Evolutionary conservation across 2,888 invertebrate genomes (phyloP).

Genomic region (Cheilosia variabilis): DNA sequence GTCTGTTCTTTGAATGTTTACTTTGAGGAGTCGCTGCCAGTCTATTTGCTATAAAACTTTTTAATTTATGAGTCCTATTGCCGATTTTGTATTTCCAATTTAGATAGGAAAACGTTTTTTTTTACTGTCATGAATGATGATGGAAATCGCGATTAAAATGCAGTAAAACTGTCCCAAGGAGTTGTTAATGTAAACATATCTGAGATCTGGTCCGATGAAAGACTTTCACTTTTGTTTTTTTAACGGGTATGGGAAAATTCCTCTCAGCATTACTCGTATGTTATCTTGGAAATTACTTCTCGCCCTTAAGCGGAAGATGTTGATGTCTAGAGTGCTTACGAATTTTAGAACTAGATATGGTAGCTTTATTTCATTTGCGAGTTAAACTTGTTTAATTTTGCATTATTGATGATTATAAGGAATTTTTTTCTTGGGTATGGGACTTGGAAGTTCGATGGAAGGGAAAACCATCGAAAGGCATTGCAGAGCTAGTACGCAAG

Average conservation of each 20-base stretch:
- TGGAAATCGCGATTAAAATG: constrained; percentile 65
- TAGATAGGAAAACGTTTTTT: constrained; percentile 20
- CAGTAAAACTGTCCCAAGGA: constrained; percentile 48
- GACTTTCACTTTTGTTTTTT: constrained; percentile 11
- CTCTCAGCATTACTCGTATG: no score
- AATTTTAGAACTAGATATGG: no score
- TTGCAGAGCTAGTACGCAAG: no score
- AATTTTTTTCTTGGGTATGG: no score
- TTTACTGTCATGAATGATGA: constrained; percentile 54
- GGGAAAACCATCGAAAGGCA: no score
- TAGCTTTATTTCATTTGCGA: no score
- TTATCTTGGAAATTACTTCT: neutral
- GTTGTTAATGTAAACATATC: constrained; percentile 36
- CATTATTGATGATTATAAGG: no score
- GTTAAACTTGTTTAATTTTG: no score
- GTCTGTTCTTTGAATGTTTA: constrained; percentile 55
- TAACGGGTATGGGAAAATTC: neutral
- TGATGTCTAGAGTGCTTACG: neutral
- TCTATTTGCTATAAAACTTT: constrained; percentile 70
- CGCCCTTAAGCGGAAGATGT: neutral
- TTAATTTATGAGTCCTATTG: constrained; percentile 70
- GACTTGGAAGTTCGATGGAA: no score
- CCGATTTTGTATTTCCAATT: constrained; percentile 63
- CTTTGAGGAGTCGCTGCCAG: constrained; percentile 53
- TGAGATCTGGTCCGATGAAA: constrained; percentile 4